Evolutionary conservation across 2,113 vertebrate genomes (phyloP), one percentile per base, ranked within the genome.

Genomic region (Isichthys henryi): DNA sequence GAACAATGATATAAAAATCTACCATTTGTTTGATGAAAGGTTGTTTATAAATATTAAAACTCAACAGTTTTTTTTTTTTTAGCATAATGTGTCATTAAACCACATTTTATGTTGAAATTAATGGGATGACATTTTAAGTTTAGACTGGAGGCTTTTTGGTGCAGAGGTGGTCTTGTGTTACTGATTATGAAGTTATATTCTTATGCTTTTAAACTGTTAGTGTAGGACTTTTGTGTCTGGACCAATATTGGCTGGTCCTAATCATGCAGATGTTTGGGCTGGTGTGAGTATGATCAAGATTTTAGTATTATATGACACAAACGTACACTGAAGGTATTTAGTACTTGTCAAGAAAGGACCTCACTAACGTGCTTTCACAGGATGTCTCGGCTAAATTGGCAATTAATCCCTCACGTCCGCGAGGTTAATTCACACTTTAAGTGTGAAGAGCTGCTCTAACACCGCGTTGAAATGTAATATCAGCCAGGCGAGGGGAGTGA

Each of bases 351-450:
- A 39, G 35, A 15, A 80, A 80, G 1, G 74, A 80, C 74, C 35
- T 80, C 15, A 80, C 15, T 80, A 43, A 80, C 15, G 17, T 19
- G 74, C 74, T 80, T 80, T 80, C 74, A 19, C 35, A 31, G 10
- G 27, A 70, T 10, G 62, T 31, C 62, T 70, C 10, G 4, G 74
- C 74, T 80, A 80, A 80, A 80, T 80, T 80, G 74, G 27, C 74
- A 80, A 80, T 80, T 80, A 80, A 43, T 80, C 35, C 74, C n/a
- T 80, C 74, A 80, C 74, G 74, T 80, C 35, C 74, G 4, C 35
- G 6, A 80, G 74, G 74, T 80, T 80, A 80, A 80, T 80, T 80
- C 35, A 80, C 74, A 80, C 74, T 80, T 80, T 80, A 80, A 43
- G 31, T 80, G 74, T 80, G 74, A 80, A 80, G 74, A 43, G 74